A percentile compares a stretch with the other conserved stretches of the same genome.
Conservation (phyloP, 2,113 vertebrate species). For the Thryonomys swinderianus region DNA sequence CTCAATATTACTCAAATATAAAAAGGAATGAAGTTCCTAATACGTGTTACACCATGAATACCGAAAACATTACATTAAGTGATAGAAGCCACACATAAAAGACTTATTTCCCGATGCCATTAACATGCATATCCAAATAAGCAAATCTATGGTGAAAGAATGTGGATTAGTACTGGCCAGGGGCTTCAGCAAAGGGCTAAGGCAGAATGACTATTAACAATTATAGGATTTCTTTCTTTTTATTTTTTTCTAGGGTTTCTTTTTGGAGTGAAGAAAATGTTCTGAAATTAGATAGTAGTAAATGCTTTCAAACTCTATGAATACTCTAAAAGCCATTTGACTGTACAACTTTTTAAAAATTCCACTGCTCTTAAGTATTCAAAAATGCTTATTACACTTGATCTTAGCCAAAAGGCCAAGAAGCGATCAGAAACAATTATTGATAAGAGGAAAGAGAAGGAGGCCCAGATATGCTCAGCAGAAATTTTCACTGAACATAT, state of each 20-base stretch:
- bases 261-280: not conserved
- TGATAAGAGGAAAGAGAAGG: rapidly evolving
- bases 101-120: not conserved
- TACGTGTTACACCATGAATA: not conserved
- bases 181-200: not conserved
- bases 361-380: not conserved
- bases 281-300: not conserved
- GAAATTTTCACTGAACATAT: not conserved
- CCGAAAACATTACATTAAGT: slow-evolving; percentile 22
- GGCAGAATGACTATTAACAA: not conserved
- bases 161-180: not conserved
- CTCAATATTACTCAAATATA: not conserved
- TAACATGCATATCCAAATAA: not conserved
- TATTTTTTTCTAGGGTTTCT: not conserved
- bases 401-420: no score
- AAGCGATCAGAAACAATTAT: no score
- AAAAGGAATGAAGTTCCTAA: slow-evolving; percentile 50
- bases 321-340: slow-evolving; percentile 21
- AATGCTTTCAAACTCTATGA: not conserved
- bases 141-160: not conserved
- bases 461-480: not conserved
- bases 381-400: slow-evolving; percentile 49
- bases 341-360: not conserved
- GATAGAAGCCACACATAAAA: slow-evolving; percentile 16
- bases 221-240: not conserved